Evolutionary conservation across 2,113 vertebrate genomes (phyloP), one percentile per base, ranked within the genome.

Genomic region (Phylloscopus trochilus): DNA sequence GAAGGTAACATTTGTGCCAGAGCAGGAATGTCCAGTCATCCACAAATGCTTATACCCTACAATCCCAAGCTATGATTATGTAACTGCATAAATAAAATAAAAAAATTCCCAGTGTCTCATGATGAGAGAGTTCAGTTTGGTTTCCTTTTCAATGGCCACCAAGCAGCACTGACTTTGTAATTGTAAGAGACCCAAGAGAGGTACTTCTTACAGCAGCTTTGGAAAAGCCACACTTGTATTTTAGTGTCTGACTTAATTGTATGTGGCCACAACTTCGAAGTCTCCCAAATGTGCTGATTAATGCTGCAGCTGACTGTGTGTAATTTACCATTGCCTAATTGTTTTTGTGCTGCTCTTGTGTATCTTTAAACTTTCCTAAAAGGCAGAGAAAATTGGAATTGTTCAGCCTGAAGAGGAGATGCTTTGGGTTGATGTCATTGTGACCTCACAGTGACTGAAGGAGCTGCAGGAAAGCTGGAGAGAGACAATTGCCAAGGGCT

Each of bases 341-440:
- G 31, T 53, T 79, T 87, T 49, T 47, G 2, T 41, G 20, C 7
- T 82, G 30, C 13, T 83, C 35, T 89, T 67, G 6, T 21, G 66
- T 79, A 53, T 31, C 16, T 55, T 79, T 56, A 66, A 66, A 67
- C 4, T 73, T 63, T 26, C 27, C 12, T 63, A 53, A 53, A 63
- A n/a, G 20, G 24, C 2, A 5, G 28, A n/a, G n/a, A 63, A 28
- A 63, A 23, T 9, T 55, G 10, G 28, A 16, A 24, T n/a, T 79
- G n/a, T 30, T n/a, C 39, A 69, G 35, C 18, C 30, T 51, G 35
- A 1, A 41, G 14, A 69, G 23, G 23, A 49, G 35, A n/a, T 41
- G 19, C 22, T 58, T 58, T 58, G 28, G 41, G 4, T 1, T 33
- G 52, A 47, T 0, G 22, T 49, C 14, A 60, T 0, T 1, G 22